Percentiles rank a stretch among this genome's conserved stretches.
Evolutionary conservation across 2,797 vertebrate species (phyloP).

Genomic region (Phrynocephalus guinanensis): DNA sequence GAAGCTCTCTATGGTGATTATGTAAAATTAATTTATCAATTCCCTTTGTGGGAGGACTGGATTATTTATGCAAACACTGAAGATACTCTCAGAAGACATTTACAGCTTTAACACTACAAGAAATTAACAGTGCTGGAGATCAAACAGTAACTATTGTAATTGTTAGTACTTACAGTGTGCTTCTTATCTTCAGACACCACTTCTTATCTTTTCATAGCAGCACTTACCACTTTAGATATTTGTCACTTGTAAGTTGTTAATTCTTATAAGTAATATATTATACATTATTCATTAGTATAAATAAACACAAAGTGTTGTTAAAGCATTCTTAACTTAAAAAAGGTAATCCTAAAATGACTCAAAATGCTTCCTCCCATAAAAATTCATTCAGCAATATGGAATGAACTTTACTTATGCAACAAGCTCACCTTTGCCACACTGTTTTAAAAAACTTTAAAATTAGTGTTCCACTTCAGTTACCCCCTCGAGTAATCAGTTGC

Average conservation of each 20-base stretch:
- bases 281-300: background rate
- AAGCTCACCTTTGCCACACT: background rate
- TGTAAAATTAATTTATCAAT: constrained; percentile 61
- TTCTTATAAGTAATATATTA: background rate
- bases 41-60: constrained; percentile 58
- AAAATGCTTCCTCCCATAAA: too few species aligned
- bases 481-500: too few species aligned
- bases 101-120: constrained; percentile 24
- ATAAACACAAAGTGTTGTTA: background rate
- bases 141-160: constrained; percentile 7
- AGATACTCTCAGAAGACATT: constrained; percentile 56
- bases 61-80: constrained; percentile 60
- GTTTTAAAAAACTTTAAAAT: background rate
- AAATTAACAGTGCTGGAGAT: constrained; percentile 42
- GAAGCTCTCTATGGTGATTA: constrained; percentile 38
- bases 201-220: constrained; percentile 19
- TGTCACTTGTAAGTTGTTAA: background rate
- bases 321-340: background rate
- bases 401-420: background rate
- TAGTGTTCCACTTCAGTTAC: too few species aligned
- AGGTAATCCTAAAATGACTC: too few species aligned
- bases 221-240: constrained; percentile 38
- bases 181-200: constrained; percentile 26
- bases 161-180: constrained; percentile 11
- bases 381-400: too few species aligned